Conservation (phyloP, 35 echinoderm and acorn worm species). For the Ophioderma brevispina region DNA sequence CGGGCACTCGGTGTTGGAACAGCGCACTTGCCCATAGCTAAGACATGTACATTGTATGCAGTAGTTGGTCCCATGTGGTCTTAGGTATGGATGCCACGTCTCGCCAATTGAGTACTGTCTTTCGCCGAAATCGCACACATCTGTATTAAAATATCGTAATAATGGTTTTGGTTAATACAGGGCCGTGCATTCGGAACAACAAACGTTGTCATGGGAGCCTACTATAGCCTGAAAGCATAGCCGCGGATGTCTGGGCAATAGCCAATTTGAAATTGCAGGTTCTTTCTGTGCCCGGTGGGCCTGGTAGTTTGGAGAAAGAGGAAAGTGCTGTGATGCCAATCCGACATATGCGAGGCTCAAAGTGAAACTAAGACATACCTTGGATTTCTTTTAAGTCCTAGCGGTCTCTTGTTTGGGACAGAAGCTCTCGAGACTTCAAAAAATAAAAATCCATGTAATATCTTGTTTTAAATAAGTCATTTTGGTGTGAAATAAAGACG, state of each 20-base stretch:
- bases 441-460: not conserved
- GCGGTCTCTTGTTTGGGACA: not conserved
- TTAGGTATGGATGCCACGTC: slow-evolving; percentile 58
- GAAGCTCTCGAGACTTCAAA: not conserved
- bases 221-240: too few species aligned
- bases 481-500: not conserved
- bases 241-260: too few species aligned
- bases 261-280: too few species aligned
- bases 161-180: too few species aligned
- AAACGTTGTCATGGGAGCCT: too few species aligned
- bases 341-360: not conserved
- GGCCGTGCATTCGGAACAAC: too few species aligned
- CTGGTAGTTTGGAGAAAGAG: too few species aligned
- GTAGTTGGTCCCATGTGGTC: slow-evolving; percentile 41
- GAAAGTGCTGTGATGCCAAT: too few species aligned
- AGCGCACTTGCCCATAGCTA: slow-evolving; percentile 34
- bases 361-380: not conserved
- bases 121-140: slow-evolving; percentile 50
- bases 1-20: slow-evolving; percentile 35
- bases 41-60: slow-evolving; percentile 61
- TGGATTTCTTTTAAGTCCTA: too few species aligned
- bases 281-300: too few species aligned
- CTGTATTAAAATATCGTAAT: not conserved
- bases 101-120: slow-evolving; percentile 52
- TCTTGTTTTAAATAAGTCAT: not conserved